Conservation (phyloP, 2,888 invertebrate genomes). For the Melieria omissa region DNA sequence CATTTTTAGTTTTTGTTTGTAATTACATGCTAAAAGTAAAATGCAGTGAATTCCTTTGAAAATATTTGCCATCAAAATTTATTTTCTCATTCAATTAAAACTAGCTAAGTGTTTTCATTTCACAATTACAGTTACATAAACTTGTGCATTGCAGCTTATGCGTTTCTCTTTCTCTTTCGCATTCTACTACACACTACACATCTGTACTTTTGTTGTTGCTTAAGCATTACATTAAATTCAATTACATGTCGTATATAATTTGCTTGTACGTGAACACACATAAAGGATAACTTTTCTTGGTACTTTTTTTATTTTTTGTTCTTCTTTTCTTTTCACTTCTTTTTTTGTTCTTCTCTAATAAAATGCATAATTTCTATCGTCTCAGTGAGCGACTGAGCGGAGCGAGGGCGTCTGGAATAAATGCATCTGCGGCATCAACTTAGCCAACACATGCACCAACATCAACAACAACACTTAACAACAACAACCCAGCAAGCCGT, state of each 20-base stretch:
- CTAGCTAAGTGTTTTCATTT: constrained; percentile 17
- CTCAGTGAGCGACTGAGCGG: background rate
- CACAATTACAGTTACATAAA: background rate
- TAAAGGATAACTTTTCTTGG: too few species aligned
- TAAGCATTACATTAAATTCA: too few species aligned
- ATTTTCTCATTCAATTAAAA: background rate
- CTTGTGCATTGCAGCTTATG: background rate
- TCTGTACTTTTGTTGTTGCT: too few species aligned
- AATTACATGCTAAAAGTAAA: too few species aligned
- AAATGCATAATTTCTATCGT: constrained; percentile 1
- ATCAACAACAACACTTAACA: constrained; percentile 40
- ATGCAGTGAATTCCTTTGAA: too few species aligned
- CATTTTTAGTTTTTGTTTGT: too few species aligned
- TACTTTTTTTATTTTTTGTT: too few species aligned
- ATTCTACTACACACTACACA: too few species aligned
- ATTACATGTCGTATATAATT: too few species aligned
- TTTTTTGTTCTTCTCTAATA: background rate
- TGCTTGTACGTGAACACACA: too few species aligned
- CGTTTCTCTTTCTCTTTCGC: background rate
- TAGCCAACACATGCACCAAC: constrained; percentile 55
- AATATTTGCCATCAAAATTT: too few species aligned
- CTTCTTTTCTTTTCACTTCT: too few species aligned
- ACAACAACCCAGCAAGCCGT: constrained; percentile 30
- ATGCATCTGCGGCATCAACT: constrained; percentile 48
- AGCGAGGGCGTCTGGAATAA: constrained; percentile 33